Percentiles rank a stretch among this genome's conserved stretches.
These are phyloP conservation scores for Megaleporinus macrocephalus DNA, from an alignment of 2,113 vertebrate species.

Conservation along the genomic window DNA sequence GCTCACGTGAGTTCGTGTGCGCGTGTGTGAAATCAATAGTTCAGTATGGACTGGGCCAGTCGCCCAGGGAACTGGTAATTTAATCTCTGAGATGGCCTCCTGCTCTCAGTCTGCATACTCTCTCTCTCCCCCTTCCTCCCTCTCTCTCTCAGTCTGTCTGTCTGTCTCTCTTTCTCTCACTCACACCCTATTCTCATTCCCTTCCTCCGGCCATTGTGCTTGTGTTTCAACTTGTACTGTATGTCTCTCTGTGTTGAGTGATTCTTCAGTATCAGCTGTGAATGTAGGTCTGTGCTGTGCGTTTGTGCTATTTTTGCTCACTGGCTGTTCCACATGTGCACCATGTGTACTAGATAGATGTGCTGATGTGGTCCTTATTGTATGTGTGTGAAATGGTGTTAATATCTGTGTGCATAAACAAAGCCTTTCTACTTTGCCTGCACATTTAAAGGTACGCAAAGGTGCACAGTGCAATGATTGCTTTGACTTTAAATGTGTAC, in stretches of 20 bases:
- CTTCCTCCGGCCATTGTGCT: not conserved
- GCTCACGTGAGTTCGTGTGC: not conserved
- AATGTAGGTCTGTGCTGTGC: constrained; percentile 10
- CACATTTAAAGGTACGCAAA: not conserved
- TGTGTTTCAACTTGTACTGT: not conserved
- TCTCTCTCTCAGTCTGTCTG: not conserved
- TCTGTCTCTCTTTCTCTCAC: not conserved
- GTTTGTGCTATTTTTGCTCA: constrained; percentile 5
- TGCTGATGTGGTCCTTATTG: not conserved
- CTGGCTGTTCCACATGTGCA: not conserved
- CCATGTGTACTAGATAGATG: not conserved
- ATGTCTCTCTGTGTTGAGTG: not conserved
- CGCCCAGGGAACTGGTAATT: constrained; percentile 46
- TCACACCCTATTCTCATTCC: not conserved
- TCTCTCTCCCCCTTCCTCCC: constrained; percentile 29
- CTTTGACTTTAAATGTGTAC: not conserved
- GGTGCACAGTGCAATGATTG: no score
- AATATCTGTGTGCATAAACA: not conserved
- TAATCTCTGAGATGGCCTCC: constrained; percentile 47
- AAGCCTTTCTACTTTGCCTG: not conserved
- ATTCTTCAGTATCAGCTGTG: not conserved
- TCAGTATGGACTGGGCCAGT: constrained; percentile 35
- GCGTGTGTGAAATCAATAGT: constrained; percentile 37
- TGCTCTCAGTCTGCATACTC: constrained; percentile 21
- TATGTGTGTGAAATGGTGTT: not conserved